Evolutionary conservation across 2,888 invertebrate genomes (phyloP), one percentile per base, ranked within the genome.

Genomic region (Cryptus armator): DNA sequence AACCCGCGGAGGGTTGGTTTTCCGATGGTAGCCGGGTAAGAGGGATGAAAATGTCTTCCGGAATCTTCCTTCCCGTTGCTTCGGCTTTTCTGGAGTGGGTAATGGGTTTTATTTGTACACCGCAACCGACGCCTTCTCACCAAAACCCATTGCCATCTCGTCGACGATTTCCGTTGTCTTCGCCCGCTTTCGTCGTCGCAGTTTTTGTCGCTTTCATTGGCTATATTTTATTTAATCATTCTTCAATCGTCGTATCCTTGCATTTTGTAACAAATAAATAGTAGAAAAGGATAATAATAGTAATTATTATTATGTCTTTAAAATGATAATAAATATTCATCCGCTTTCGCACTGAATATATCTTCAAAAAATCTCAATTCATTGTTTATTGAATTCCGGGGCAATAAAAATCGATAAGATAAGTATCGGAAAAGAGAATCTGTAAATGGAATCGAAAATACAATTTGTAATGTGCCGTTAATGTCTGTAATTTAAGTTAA

Each of bases 41-140:
- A 78, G 81, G 76, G 88, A 86, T 71, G 86, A 84, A 85, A 88
- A 85, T 82, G 86, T 81, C 86, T 86, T 84, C 76, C 83, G 78
- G 81, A 19, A 76, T 81, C 84, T 71, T 70, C 51, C 62, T 67
- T 56, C 71, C 59, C 75, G 53, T 77, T 46, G 12, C 67, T 74
- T 19, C 68, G 67, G 72, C 46, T 62, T 59, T 48, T 77, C 71
- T 89, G 91, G 91, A 87, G 89, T 92, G 93, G 91, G 92, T 93
- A 93, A 93, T 93, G 93, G 93, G 86, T 93, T 93, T 93, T 92
- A 92, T 92, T 92, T 92, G 93, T 92, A 90, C 90, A 89, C 90
- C 86, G 86, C 88, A 89, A 87, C 87, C 83, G 79, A 81, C 88
- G 83, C 87, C 84, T 86, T 88, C 85, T 86, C 88, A 79, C 88